Evolutionary conservation across 1,140 invertebrate species (phyloP), one percentile per base, ranked within the genome.

Genomic region (Drosophila mayri): DNA sequence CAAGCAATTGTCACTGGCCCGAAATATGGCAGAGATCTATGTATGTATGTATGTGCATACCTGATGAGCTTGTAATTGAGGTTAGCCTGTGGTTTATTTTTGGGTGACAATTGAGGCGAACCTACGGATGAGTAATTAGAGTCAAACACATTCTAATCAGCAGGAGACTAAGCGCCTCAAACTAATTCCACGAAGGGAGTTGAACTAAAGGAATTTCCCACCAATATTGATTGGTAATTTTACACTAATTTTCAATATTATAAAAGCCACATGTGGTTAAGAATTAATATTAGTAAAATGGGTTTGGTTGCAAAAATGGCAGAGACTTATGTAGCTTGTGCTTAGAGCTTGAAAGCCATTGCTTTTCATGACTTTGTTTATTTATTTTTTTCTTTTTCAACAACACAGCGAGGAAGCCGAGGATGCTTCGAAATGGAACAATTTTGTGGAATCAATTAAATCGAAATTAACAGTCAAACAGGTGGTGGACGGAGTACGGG

Each of bases 381-480:
- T 81, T 87, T 79, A 76, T 76, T 72, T 62, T 28, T 30, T 30
- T 32, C 18, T 35, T 18, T 22, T 60, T 22, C 20, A 18, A 9
- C 22, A 18, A 32, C 12, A 37, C 55, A 81, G 79, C 54, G 79
- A 91, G 41, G 78, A 90, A 43, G 77, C 77, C 41, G 91, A 92
- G 62, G 91, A 92, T 38, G 94, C 94, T 18, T 95, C 94, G 62
- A 94, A 94, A 66, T 96, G 96, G 95, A 93, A 94, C 46, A 94
- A 90, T 73, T 96, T 96, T 90, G 95, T 96, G 37, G 94, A 95
- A 65, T 96, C 95, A 12, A 95, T 97, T 73, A 94, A 95, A 82
- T 96, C 97, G 16, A 95, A 97, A 87, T 93, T 97, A 73, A 97
- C 97, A 9, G 97, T 98, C 28, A 96, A 97, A 71, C 96, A 97